These are phyloP conservation scores for Muraenolepis orangiensis DNA, from an alignment of 2,797 vertebrate genomes.

Conservation along the genomic window DNA sequence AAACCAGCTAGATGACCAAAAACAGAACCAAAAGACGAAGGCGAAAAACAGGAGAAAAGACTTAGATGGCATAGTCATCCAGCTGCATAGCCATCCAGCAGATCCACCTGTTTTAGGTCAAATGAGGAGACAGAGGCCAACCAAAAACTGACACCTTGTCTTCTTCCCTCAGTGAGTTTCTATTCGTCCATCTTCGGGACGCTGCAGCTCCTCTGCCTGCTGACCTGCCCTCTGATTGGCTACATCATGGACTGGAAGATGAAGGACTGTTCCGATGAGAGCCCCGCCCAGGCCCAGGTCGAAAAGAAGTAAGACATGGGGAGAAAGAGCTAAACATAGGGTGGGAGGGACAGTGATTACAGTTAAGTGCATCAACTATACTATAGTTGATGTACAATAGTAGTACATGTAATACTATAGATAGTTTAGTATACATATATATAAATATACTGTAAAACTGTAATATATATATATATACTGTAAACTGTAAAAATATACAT, in stretches of 20 bases:
- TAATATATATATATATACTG: too few species aligned
- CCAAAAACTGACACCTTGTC: neutral
- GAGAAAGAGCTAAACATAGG: constrained; percentile 2
- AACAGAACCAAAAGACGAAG: neutral
- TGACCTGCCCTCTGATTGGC: constrained; percentile 86
- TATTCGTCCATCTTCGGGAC: constrained; percentile 87
- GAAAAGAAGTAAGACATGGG: constrained; percentile 56
- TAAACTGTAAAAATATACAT: too few species aligned
- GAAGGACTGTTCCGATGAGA: constrained; percentile 75
- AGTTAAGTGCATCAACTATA: too few species aligned
- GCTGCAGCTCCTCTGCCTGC: constrained; percentile 85
- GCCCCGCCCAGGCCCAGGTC: neutral
- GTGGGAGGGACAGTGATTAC: neutral
- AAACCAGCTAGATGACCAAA: too few species aligned
- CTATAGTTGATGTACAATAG: too few species aligned
- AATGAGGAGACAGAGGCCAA: neutral
- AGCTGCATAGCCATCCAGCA: too few species aligned
- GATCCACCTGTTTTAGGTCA: too few species aligned
- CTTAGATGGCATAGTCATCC: too few species aligned
- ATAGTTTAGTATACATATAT: too few species aligned
- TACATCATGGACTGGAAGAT: constrained; percentile 94
- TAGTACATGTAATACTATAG: too few species aligned
- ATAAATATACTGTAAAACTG: too few species aligned
- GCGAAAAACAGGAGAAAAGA: too few species aligned
- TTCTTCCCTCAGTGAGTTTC: constrained; percentile 72